Evolutionary conservation across 2,888 invertebrate species (phyloP).

Genomic region (Graphium colonna): DNA sequence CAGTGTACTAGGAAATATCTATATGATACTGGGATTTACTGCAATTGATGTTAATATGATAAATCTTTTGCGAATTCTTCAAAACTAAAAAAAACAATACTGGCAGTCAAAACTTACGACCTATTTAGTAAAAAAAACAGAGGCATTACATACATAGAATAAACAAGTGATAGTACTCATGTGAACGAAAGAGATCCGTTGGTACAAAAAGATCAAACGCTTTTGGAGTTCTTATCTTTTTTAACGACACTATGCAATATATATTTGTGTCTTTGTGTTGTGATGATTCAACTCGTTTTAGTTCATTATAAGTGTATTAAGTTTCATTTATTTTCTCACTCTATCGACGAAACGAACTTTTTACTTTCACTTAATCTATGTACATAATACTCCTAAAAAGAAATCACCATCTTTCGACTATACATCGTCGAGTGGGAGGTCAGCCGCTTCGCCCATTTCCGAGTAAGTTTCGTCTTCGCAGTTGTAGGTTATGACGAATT

Average conservation of each 20-base stretch:
- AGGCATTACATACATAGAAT: background rate
- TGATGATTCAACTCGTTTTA: background rate
- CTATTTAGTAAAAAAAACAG: background rate
- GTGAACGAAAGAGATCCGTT: too few relatives aligned
- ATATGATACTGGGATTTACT: too few relatives aligned
- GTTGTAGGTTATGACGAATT: slow-evolving; percentile 88
- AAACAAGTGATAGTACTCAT: too few relatives aligned
- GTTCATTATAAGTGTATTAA: background rate
- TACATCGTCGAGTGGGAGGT: slow-evolving; percentile 73
- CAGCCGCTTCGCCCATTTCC: slow-evolving; percentile 87
- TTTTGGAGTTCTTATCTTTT: too few relatives aligned
- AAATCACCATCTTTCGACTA: slow-evolving; percentile 30
- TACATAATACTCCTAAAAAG: too few relatives aligned
- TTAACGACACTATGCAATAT: too few relatives aligned
- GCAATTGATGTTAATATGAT: too few relatives aligned
- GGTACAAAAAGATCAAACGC: too few relatives aligned
- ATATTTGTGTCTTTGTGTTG: background rate
- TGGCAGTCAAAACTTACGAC: slow-evolving; percentile 11
- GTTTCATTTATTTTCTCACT: background rate
- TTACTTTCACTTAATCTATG: background rate
- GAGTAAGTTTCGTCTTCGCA: slow-evolving; percentile 87
- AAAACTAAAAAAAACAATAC: too few relatives aligned
- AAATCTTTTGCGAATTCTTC: too few relatives aligned
- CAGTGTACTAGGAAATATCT: too few relatives aligned
- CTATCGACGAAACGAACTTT: background rate